phyloP scores from a whole-genome alignment of 2,888 invertebrate species.

The Sceliomorpha sp. region DNA sequence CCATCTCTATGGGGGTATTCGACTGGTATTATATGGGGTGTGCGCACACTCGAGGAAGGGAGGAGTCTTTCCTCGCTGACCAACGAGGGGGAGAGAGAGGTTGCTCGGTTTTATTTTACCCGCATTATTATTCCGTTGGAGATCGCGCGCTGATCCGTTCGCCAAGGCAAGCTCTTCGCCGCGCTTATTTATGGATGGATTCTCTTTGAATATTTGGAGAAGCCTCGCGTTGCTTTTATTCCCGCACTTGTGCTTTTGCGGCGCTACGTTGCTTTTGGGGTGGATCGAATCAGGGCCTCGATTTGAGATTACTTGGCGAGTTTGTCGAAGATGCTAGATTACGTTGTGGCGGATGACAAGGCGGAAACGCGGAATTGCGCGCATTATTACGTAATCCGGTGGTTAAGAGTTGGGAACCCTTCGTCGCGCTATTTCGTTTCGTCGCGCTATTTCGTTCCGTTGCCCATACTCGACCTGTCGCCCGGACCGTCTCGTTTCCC shows the following conservation, averaged over 20 bases:
- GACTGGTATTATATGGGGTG: constrained; percentile 70
- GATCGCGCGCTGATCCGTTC: constrained; percentile 77
- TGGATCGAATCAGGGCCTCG: constrained; percentile 16
- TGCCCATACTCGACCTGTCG: no score
- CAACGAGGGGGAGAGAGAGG: constrained; percentile 36
- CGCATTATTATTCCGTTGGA: constrained; percentile 80
- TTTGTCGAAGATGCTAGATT: constrained; percentile 17
- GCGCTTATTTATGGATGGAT: constrained; percentile 79
- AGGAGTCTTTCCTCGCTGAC: constrained; percentile 19
- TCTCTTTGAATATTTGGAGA: constrained; percentile 76
- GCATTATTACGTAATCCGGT: no score
- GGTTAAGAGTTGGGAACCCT: no score
- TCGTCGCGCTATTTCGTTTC: no score
- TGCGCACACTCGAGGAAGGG: constrained; percentile 26
- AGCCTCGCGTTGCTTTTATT: constrained; percentile 36
- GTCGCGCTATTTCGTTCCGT: no score
- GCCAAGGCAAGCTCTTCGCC: constrained; percentile 65
- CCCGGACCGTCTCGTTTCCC: no score
- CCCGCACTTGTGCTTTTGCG: constrained; percentile 1
- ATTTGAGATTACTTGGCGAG: not conserved
- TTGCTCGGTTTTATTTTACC: constrained; percentile 76
- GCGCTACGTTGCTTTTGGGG: constrained; percentile 32
- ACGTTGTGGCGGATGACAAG: constrained; percentile 26
- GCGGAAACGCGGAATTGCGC: constrained; percentile 1
- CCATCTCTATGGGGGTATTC: constrained; percentile 70